These are phyloP conservation scores for Centropristis striata DNA, from an alignment of 2,113 vertebrate species.

Conservation along the genomic window DNA sequence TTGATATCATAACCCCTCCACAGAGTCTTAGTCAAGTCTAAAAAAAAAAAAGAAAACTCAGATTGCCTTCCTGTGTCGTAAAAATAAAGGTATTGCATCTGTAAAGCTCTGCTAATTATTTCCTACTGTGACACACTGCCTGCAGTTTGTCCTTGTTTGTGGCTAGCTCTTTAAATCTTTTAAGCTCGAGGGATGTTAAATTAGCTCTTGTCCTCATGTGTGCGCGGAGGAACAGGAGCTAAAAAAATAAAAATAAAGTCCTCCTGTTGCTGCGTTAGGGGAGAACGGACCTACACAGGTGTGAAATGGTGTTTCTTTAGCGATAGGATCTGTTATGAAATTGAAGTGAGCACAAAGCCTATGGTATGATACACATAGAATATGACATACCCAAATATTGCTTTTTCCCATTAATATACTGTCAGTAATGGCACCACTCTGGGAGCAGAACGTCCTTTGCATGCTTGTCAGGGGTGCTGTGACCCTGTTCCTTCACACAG, in stretches of 20 bases:
- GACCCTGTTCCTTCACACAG: slow-evolving; percentile 82
- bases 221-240: slow-evolving; percentile 26
- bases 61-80: slow-evolving; percentile 24
- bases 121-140: slow-evolving; percentile 47
- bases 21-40: no score
- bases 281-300: slow-evolving; percentile 28
- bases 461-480: slow-evolving; percentile 81
- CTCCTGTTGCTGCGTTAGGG: slow-evolving; percentile 29
- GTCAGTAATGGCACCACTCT: slow-evolving; percentile 75
- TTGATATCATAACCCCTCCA: no score
- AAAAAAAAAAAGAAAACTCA: background rate
- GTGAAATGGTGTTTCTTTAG: slow-evolving; percentile 54
- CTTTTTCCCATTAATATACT: slow-evolving; percentile 78
- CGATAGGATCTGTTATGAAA: slow-evolving; percentile 49
- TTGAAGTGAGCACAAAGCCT: slow-evolving; percentile 57
- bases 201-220: slow-evolving; percentile 51
- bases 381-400: slow-evolving; percentile 78
- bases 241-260: slow-evolving; percentile 47
- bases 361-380: slow-evolving; percentile 67
- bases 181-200: slow-evolving; percentile 59
- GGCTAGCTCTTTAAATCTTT: slow-evolving; percentile 68
- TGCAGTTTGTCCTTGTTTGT: slow-evolving; percentile 67
- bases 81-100: slow-evolving; percentile 50
- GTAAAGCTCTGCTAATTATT: slow-evolving; percentile 65
- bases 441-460: slow-evolving; percentile 73